Percentiles rank a stretch among this genome's conserved stretches.
Conservation (phyloP, 2,888 invertebrate genomes). For the Apoda limacodes region DNA sequence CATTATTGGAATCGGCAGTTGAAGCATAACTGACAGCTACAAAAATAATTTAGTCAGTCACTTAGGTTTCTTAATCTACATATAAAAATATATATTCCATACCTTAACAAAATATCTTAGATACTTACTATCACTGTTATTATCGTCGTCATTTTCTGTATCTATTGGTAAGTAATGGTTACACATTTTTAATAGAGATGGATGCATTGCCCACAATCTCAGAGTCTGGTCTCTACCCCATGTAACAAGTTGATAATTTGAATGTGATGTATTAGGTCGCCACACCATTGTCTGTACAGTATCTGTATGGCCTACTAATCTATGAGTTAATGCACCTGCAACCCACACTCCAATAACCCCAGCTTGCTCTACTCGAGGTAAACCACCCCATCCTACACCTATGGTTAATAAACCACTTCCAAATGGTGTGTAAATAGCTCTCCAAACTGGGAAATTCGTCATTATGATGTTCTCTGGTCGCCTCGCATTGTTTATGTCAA, state of each 20-base stretch:
- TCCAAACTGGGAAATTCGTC: constrained; percentile 91
- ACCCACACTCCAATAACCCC: constrained; percentile 68
- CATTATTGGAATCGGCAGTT: constrained; percentile 49
- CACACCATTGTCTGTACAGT: constrained; percentile 96
- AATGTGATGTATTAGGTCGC: constrained; percentile 77
- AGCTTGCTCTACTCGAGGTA: constrained; percentile 82
- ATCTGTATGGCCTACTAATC: constrained; percentile 94
- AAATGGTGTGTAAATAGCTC: constrained; percentile 93
- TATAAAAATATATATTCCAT: background rate
- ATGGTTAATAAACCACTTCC: constrained; percentile 93
- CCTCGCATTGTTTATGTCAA: constrained; percentile 88
- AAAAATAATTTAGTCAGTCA: constrained; percentile 20
- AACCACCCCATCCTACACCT: constrained; percentile 88
- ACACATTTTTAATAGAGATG: constrained; percentile 85
- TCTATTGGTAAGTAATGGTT: constrained; percentile 74
- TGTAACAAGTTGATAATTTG: constrained; percentile 88
- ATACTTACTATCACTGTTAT: constrained; percentile 56
- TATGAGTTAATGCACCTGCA: constrained; percentile 80
- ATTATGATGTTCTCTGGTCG: constrained; percentile 87
- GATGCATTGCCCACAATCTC: constrained; percentile 91
- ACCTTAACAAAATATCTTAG: constrained; percentile 1
- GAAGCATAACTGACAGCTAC: constrained; percentile 56
- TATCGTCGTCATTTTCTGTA: constrained; percentile 66
- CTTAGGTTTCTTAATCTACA: background rate
- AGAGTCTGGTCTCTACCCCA: constrained; percentile 96